Evolutionary conservation across 1,140 invertebrate species (phyloP).

Genomic region (Pseudomyrmex cubaensis): DNA sequence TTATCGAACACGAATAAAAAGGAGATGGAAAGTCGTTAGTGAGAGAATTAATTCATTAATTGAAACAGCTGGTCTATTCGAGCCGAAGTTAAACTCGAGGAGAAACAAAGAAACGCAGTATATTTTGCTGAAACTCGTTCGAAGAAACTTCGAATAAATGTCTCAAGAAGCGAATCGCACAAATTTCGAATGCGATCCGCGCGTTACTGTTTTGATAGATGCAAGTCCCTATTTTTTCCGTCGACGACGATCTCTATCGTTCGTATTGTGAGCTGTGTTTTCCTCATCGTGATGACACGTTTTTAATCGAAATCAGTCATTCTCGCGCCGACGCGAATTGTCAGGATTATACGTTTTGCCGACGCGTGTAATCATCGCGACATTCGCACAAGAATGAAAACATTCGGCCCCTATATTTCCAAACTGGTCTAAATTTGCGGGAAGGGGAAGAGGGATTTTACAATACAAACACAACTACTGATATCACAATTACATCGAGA

Average conservation of each 20-base stretch:
- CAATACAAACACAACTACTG: too few species aligned
- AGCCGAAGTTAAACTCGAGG: conserved; percentile 18
- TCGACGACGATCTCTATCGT: conserved; percentile 13
- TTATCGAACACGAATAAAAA: not conserved
- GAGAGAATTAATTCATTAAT: not conserved
- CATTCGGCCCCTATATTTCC: not conserved
- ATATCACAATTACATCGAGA: not conserved
- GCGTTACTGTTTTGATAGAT: not conserved
- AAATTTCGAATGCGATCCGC: not conserved
- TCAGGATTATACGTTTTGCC: conserved; percentile 51
- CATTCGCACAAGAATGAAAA: not conserved
- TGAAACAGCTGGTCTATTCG: conserved; percentile 10
- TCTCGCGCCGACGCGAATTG: not conserved
- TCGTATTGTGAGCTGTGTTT: conserved; percentile 16
- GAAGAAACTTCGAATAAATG: not conserved
- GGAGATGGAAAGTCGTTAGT: not conserved
- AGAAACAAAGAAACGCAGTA: not conserved
- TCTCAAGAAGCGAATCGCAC: not conserved
- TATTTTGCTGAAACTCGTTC: conserved; percentile 12
- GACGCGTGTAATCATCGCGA: not conserved
- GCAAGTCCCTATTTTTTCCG: not conserved
- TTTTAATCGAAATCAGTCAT: not conserved
- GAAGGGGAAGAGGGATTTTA: too few species aligned
- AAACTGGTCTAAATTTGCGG: not conserved
- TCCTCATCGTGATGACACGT: not conserved